Percentiles rank a stretch among this genome's conserved stretches.
Evolutionary conservation across 1,140 invertebrate genomes (phyloP).

Genomic region (Eufriesea mexicana): DNA sequence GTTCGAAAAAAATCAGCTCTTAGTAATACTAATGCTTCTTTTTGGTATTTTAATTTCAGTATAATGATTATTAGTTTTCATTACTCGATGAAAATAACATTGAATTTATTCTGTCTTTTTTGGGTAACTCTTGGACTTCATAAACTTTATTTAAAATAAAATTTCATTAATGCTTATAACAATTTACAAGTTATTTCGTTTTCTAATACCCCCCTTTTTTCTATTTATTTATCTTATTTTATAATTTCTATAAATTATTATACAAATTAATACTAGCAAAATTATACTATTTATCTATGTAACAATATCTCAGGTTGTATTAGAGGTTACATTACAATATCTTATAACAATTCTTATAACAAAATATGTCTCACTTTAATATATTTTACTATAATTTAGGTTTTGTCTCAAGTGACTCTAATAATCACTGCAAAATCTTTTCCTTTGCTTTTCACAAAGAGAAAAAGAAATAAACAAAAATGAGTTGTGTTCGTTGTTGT

Average conservation of each 20-base stretch:
- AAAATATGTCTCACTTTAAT: not conserved
- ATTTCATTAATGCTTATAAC: no score
- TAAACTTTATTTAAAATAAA: no score
- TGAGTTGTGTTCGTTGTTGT: slow-evolving; percentile 81
- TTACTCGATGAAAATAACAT: not conserved
- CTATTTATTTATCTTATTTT: not conserved
- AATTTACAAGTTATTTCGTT: not conserved
- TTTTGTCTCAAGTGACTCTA: not conserved
- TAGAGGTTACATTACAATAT: not conserved
- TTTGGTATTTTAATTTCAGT: no score
- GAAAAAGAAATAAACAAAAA: slow-evolving; percentile 47
- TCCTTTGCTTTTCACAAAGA: not conserved
- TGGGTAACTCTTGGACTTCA: not conserved
- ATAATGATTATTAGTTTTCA: not conserved
- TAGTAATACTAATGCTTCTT: not conserved
- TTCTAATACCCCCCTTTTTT: not conserved
- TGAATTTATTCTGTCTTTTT: not conserved
- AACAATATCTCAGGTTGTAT: not conserved
- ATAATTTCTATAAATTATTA: not conserved
- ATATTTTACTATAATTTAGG: not conserved
- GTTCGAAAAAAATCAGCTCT: not conserved
- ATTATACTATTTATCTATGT: not conserved
- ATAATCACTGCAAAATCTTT: not conserved
- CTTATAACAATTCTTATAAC: no score
- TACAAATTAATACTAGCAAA: no score